Evolutionary conservation across 2,113 vertebrate species (phyloP).

Genomic region (Theropithecus gelada): DNA sequence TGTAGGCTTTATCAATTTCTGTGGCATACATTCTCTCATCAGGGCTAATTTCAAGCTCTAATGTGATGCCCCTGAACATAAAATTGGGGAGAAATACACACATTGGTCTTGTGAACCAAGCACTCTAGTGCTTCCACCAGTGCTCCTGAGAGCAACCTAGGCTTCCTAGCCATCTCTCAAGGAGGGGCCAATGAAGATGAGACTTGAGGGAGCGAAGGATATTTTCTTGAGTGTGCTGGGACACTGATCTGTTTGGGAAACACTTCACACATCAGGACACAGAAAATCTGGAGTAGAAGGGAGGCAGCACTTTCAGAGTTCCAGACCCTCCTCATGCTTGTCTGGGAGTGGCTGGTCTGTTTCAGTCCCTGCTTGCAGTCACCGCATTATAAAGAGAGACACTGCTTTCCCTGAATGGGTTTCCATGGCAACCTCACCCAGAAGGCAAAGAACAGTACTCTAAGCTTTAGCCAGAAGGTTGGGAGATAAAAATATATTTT

Average conservation of each 20-base stretch:
- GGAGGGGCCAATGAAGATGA: neutral
- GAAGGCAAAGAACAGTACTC: conserved; percentile 61
- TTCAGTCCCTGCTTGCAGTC: neutral
- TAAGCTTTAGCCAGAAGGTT: conserved; percentile 41
- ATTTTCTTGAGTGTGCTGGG: too few species aligned
- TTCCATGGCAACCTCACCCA: conserved; percentile 75
- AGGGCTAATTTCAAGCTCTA: neutral
- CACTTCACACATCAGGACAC: too few species aligned
- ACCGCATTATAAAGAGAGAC: conserved; percentile 23
- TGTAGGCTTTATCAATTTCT: neutral
- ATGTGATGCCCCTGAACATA: neutral
- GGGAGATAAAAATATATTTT: conserved; percentile 78
- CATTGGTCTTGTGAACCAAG: neutral
- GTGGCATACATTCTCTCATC: neutral
- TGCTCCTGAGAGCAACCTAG: too few species aligned
- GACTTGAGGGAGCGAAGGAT: too few species aligned
- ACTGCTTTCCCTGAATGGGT: conserved; percentile 55
- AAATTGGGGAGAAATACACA: neutral
- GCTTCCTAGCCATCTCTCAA: neutral
- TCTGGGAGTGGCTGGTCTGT: neutral
- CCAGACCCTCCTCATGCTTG: neutral
- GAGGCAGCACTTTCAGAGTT: neutral
- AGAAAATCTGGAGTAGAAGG: neutral
- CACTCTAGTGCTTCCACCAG: accelerated
- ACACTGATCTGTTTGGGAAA: neutral